A percentile compares a stretch with the other conserved stretches of the same genome.
Conservation (phyloP, 2,797 vertebrate genomes). For the Syngnathus rostellatus region DNA sequence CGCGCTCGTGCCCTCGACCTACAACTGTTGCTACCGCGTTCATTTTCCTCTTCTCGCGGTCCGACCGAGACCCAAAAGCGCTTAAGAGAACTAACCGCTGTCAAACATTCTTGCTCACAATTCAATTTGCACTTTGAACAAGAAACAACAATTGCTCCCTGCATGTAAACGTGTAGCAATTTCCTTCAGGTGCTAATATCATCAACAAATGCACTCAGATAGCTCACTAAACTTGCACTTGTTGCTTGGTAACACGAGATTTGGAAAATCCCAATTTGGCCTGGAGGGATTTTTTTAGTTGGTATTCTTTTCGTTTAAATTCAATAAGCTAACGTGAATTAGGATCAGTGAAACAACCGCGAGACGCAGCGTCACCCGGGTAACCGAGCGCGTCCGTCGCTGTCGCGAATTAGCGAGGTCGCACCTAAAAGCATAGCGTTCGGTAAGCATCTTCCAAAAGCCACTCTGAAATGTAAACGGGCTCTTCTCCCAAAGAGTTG, state of each 20-base stretch:
- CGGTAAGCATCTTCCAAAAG: neutral
- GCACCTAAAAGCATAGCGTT: neutral
- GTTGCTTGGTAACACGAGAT: slow-evolving; percentile 53
- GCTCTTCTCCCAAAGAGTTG: neutral
- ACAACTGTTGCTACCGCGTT: neutral
- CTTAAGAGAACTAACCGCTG: neutral
- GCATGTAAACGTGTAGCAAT: slow-evolving; percentile 37
- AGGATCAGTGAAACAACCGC: neutral
- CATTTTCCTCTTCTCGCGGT: neutral
- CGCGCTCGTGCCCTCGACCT: no score
- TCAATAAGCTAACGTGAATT: neutral
- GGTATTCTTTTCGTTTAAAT: neutral
- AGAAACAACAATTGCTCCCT: slow-evolving; percentile 41
- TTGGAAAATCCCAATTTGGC: slow-evolving; percentile 28
- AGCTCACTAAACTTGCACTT: slow-evolving; percentile 18
- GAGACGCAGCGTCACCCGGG: neutral
- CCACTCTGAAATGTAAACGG: neutral
- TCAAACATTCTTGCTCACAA: slow-evolving; percentile 12
- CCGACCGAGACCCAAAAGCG: neutral
- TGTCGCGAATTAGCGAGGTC: neutral
- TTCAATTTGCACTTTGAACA: slow-evolving; percentile 29
- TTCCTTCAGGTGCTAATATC: slow-evolving; percentile 49
- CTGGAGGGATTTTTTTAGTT: slow-evolving; percentile 3
- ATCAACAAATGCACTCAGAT: slow-evolving; percentile 34
- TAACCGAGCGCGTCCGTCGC: neutral